Percentiles rank a stretch among this genome's conserved stretches.
phyloP scores from a whole-genome alignment of 1,140 invertebrate species.

The Drosophila kepulauana region DNA sequence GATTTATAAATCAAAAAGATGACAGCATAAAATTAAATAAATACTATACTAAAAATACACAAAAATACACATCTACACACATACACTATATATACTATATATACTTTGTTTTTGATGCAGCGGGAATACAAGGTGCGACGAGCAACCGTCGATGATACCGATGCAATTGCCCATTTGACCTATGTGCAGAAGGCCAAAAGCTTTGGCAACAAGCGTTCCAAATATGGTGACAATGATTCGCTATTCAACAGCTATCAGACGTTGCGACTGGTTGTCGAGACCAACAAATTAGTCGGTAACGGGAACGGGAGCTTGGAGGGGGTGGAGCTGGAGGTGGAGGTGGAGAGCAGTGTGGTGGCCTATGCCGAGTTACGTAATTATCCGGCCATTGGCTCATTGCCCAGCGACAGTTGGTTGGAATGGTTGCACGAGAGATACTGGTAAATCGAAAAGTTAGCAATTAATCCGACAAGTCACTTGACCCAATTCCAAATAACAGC shows the following conservation, averaged over 20 bases:
- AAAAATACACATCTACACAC: slow-evolving; percentile 20
- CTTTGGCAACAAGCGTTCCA: slow-evolving; percentile 63
- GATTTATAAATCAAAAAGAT: slow-evolving; percentile 19
- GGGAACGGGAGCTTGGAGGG: too few species aligned
- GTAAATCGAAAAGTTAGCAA: slow-evolving; percentile 40
- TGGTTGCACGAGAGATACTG: slow-evolving; percentile 66
- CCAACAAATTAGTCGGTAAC: neutral
- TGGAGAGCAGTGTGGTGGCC: slow-evolving; percentile 20
- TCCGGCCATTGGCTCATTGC: slow-evolving; percentile 52
- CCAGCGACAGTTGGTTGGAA: slow-evolving; percentile 63
- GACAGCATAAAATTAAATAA: slow-evolving; percentile 17
- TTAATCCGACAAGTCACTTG: neutral
- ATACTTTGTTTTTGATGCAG: slow-evolving; percentile 22
- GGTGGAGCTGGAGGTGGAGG: too few species aligned
- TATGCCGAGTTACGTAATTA: slow-evolving; percentile 74
- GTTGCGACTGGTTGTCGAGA: slow-evolving; percentile 45
- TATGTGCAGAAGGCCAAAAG: slow-evolving; percentile 31
- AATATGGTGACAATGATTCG: slow-evolving; percentile 7
- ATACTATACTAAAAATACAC: neutral
- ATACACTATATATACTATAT: slow-evolving; percentile 1
- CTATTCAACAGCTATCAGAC: slow-evolving; percentile 60
- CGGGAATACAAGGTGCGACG: slow-evolving; percentile 38
- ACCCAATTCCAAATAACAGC: slow-evolving; percentile 8
- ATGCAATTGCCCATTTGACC: slow-evolving; percentile 20
- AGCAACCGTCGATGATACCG: slow-evolving; percentile 37